Evolutionary conservation across 2,888 invertebrate genomes (phyloP), one percentile per base, ranked within the genome.

Genomic region (Alviniconcha strummeri): DNA sequence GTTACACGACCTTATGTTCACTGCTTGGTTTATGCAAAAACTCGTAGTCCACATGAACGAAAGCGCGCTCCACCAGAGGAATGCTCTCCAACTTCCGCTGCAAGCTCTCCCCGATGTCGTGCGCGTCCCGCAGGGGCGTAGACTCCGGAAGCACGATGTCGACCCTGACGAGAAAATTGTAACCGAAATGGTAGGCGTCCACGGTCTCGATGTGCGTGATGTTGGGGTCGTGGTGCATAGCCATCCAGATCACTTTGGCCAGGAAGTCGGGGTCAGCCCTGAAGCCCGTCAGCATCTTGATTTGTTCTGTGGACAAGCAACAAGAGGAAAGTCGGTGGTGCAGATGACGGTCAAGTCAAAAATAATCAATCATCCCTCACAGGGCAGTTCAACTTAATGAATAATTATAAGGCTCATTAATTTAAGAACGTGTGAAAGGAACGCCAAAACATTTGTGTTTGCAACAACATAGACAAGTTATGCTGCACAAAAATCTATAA

Each of bases 31-130:
- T 88, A 87, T 95, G 94, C 7, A 92, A 92, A 77, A 91, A 92
- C 85, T 94, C 94, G 86, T 94, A 94, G 87, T 95, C 94, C 5
- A 94, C 89, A 87, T 95, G 94, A 0, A 95, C 94, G 87, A 95
- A 95, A 0, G 94, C 94, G 64, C 94, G 88, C 86, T 95, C 94
- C 15, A 95, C 94, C 83, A 94, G 93, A 36, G 93, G 92, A 80
- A 95, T 86, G 56, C 91, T 89, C 87, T 95, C 95, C 72, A 95
- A 90, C 86, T 94, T 94, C 82, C 92, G 92, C 89, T 94, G 94
- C 60, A 95, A 90, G 11, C 92, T 88, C 88, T 95, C 94, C 4
- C 93, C 93, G 75, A 95, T 94, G 88, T 95, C 94, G 84, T 95
- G 95, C 0, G 94, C 92, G 79, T 93, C 91, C 52, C 90, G 90